Percentiles rank a stretch among this genome's conserved stretches.
Evolutionary conservation across 2,888 invertebrate genomes (phyloP).

Genomic region (Drosophila colorata): DNA sequence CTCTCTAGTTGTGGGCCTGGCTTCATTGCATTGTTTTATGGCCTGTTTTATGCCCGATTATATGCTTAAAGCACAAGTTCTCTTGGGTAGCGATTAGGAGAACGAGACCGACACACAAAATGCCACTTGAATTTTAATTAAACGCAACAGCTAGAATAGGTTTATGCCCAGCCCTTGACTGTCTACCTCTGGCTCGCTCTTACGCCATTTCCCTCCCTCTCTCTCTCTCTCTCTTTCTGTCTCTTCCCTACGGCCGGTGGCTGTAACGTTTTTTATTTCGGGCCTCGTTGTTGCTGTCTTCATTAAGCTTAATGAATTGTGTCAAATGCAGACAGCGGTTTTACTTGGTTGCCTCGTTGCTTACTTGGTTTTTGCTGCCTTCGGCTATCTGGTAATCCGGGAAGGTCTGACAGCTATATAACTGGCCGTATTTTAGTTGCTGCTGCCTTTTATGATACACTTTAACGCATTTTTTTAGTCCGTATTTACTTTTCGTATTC

Average conservation of each 20-base stretch:
- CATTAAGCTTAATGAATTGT: constrained; percentile 83
- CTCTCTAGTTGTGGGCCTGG: constrained; percentile 1
- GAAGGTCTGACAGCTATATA: constrained; percentile 27
- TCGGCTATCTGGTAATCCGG: constrained; percentile 30
- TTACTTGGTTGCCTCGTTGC: constrained; percentile 31
- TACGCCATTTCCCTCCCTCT: background rate
- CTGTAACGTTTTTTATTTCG: constrained; percentile 46
- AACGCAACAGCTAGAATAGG: constrained; percentile 75
- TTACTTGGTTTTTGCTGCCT: constrained; percentile 18
- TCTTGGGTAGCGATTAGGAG: constrained; percentile 25
- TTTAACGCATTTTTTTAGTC: constrained; percentile 22
- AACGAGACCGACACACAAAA: constrained; percentile 70
- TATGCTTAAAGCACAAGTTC: constrained; percentile 77
- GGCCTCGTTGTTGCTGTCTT: constrained; percentile 63
- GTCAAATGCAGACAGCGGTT: constrained; percentile 70
- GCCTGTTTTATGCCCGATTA: constrained; percentile 79
- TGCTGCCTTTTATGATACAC: constrained; percentile 27
- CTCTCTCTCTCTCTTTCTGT: background rate
- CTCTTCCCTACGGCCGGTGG: no score
- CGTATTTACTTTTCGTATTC: constrained; percentile 53
- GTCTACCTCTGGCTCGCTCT: background rate
- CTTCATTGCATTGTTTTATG: constrained; percentile 71
- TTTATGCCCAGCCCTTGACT: constrained; percentile 17
- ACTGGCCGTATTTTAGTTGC: constrained; percentile 33
- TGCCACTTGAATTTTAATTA: constrained; percentile 83